These are phyloP conservation scores for Frankliniella intonsa DNA, from an alignment of 2,888 invertebrate genomes.

Conservation along the genomic window DNA sequence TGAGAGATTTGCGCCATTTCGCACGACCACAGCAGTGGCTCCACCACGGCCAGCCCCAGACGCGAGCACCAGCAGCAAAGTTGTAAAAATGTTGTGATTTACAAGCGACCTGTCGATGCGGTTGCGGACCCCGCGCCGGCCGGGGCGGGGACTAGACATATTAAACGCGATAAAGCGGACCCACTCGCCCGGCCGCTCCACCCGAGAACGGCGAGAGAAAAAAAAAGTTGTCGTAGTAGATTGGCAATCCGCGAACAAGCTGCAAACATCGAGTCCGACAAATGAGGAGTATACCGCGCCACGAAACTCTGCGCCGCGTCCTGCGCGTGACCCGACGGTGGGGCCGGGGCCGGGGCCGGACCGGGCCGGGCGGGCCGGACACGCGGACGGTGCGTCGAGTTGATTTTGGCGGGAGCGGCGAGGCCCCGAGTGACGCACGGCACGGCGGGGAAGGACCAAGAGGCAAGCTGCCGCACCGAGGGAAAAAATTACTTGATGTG, in stretches of 20 bases:
- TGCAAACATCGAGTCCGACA: no score
- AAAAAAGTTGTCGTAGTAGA: no score
- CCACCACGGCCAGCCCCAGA: neutral
- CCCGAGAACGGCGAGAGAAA: neutral
- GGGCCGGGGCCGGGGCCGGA: no score
- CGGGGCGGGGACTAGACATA: neutral
- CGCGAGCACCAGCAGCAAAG: neutral
- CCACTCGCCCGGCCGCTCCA: neutral
- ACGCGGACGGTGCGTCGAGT: no score
- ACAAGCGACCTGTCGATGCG: neutral
- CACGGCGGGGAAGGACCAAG: no score
- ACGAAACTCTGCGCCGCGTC: neutral
- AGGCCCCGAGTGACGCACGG: no score
- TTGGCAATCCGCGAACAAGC: no score
- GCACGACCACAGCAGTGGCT: neutral
- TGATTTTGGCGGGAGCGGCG: no score
- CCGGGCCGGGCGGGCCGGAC: no score
- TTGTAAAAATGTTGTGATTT: conserved; percentile 15
- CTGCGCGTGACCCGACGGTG: neutral
- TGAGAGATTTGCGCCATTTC: neutral
- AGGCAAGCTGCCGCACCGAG: no score
- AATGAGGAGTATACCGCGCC: no score
- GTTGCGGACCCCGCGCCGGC: neutral
- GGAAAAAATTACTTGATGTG: no score
- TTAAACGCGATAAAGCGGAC: conserved; percentile 21